These are phyloP conservation scores for Sarcophaga subvicina DNA, from an alignment of 2,888 invertebrate species.

Conservation along the genomic window DNA sequence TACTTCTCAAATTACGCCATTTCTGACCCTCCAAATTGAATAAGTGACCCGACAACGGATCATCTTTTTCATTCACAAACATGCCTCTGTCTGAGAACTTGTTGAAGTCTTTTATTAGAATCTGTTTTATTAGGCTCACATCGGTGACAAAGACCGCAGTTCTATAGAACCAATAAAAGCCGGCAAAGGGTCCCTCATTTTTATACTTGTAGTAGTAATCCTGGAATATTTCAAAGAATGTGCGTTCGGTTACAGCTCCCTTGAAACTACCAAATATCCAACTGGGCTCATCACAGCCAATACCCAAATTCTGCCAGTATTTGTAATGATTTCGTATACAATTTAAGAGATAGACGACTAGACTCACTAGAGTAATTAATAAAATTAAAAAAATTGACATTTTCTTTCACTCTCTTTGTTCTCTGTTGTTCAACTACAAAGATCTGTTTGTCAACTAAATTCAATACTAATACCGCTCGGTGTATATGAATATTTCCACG, in stretches of 20 bases:
- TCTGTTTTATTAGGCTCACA: constrained; percentile 71
- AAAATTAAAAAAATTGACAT: constrained; percentile 5
- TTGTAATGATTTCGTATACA: constrained; percentile 26
- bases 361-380: background rate
- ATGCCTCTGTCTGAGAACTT: constrained; percentile 72
- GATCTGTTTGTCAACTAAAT: background rate
- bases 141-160: constrained; percentile 74
- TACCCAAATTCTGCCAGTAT: constrained; percentile 54
- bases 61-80: constrained; percentile 68
- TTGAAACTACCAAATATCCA: constrained; percentile 42
- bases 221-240: constrained; percentile 67
- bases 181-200: constrained; percentile 71
- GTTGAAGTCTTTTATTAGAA: constrained; percentile 72
- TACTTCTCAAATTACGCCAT: constrained; percentile 81
- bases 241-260: constrained; percentile 54
- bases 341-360: background rate
- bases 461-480: background rate
- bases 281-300: constrained; percentile 46
- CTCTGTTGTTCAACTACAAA: background rate
- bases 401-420: background rate
- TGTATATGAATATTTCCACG: background rate
- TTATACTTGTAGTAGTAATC: constrained; percentile 39
- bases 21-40: constrained; percentile 75
- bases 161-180: constrained; percentile 74
- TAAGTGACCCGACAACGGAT: constrained; percentile 69